Conservation (phyloP, 2,888 invertebrate genomes). For the Tolmerus cingulatus region DNA sequence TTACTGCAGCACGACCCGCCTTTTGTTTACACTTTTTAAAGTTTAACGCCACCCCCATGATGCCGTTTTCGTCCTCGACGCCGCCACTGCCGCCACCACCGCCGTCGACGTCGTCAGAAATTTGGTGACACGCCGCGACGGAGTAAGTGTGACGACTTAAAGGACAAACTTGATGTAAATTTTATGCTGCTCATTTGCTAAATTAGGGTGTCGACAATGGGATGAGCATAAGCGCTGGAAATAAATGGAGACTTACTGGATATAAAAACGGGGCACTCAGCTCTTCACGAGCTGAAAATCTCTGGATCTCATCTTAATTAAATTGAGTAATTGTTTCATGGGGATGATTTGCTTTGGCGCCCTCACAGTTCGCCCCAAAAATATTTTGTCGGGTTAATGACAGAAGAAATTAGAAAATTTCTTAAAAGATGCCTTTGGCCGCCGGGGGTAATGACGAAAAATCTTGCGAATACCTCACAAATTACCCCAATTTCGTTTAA, state of each 20-base stretch:
- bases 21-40: slow-evolving; percentile 34
- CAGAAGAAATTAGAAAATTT: slow-evolving; percentile 23
- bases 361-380: background rate
- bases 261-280: slow-evolving; percentile 40
- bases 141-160: slow-evolving; percentile 33
- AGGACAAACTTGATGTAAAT: slow-evolving; percentile 36
- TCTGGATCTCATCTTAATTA: slow-evolving; percentile 42
- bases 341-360: slow-evolving; percentile 26
- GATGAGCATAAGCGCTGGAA: slow-evolving; percentile 41
- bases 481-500: no score
- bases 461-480: background rate
- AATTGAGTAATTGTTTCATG: slow-evolving; percentile 37
- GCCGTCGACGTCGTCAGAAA: background rate
- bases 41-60: background rate
- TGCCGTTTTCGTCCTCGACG: background rate
- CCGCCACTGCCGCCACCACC: background rate
- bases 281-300: slow-evolving; percentile 40
- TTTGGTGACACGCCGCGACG: slow-evolving; percentile 20
- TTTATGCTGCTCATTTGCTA: slow-evolving; percentile 42
- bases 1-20: slow-evolving; percentile 12
- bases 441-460: background rate
- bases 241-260: slow-evolving; percentile 32
- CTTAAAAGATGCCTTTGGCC: background rate
- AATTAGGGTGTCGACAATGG: slow-evolving; percentile 39
- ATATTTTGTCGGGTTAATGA: slow-evolving; percentile 9